Conservation (phyloP, 2,113 vertebrate genomes). For the Triplophysa tibetana region DNA sequence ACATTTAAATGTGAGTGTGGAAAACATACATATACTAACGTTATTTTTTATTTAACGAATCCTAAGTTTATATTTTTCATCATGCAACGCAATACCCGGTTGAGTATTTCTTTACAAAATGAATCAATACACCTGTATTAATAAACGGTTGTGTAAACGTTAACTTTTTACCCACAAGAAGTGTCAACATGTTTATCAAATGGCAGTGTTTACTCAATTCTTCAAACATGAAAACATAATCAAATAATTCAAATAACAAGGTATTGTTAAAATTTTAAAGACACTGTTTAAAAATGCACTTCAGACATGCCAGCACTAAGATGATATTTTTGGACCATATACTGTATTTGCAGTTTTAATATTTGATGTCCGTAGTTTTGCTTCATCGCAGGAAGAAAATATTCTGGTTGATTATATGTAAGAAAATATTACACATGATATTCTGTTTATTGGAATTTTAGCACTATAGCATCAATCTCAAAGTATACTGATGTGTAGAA, state of each 20-base stretch:
- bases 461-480: neutral
- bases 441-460: neutral
- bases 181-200: constrained; percentile 24
- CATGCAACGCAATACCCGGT: constrained; percentile 23
- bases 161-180: neutral
- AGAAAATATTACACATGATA: neutral
- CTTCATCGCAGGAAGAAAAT: neutral
- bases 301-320: neutral
- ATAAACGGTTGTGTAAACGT: constrained; percentile 27
- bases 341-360: neutral
- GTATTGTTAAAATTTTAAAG: neutral
- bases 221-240: neutral
- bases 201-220: constrained; percentile 35
- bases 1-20: constrained; percentile 4
- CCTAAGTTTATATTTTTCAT: neutral
- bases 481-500: neutral
- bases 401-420: neutral
- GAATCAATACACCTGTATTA: neutral
- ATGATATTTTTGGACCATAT: neutral
- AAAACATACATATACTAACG: constrained; percentile 13
- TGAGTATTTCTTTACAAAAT: constrained; percentile 25
- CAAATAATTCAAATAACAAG: neutral
- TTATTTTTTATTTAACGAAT: neutral
- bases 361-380: neutral
- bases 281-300: neutral